Conservation (phyloP, 2,113 vertebrate genomes). For the Athene cunicularia region DNA sequence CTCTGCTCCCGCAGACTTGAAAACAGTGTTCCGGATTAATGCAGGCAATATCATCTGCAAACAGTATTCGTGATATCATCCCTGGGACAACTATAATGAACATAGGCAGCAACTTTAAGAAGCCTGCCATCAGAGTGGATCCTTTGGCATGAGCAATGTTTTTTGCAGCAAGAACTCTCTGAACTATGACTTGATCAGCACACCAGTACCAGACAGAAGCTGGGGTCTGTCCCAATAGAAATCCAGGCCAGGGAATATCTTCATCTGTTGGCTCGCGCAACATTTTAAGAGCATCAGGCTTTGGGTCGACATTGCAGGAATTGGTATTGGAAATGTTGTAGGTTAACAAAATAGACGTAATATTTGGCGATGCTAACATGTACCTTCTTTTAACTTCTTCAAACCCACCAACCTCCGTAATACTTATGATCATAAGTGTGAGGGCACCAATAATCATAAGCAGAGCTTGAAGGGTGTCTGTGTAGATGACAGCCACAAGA, state of each 20-base stretch:
- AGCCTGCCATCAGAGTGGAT: constrained; percentile 95
- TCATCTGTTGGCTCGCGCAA: constrained; percentile 91
- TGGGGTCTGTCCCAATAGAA: constrained; percentile 93
- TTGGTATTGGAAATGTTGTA: constrained; percentile 89
- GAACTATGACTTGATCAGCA: constrained; percentile 97
- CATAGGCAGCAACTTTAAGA: constrained; percentile 96
- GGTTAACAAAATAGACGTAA: constrained; percentile 85
- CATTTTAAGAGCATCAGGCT: constrained; percentile 87
- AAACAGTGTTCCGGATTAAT: constrained; percentile 97
- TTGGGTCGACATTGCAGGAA: constrained; percentile 88
- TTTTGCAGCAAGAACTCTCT: constrained; percentile 94
- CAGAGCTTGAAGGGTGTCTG: constrained; percentile 93
- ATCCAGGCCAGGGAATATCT: constrained; percentile 97
- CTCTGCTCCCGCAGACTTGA: constrained; percentile 92
- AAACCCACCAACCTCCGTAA: constrained; percentile 89
- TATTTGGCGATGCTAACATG: constrained; percentile 91
- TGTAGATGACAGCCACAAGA: constrained; percentile 96
- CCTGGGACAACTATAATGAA: constrained; percentile 97
- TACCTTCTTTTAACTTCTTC: constrained; percentile 93
- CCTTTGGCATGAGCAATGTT: constrained; percentile 95
- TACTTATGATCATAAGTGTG: constrained; percentile 90
- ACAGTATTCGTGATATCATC: constrained; percentile 97
- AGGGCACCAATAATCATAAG: constrained; percentile 96
- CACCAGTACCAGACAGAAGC: constrained; percentile 99
- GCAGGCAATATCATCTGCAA: constrained; percentile 90